These are phyloP conservation scores for Drosophila setosimentum DNA, from an alignment of 2,888 invertebrate species.

Conservation along the genomic window DNA sequence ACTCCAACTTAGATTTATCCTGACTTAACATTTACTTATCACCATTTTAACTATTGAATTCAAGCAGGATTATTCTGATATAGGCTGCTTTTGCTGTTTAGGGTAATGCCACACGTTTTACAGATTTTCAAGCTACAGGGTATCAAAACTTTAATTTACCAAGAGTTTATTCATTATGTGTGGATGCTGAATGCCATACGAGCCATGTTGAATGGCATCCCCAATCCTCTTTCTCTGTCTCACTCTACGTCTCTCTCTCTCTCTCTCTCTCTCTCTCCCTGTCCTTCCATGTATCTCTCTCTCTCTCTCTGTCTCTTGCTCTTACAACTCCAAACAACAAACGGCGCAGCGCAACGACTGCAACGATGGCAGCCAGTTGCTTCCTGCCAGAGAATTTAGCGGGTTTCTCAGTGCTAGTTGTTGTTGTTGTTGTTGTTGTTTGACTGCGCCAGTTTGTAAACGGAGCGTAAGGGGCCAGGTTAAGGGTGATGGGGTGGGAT, in stretches of 20 bases:
- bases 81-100: neutral
- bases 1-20: neutral
- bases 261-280: neutral
- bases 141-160: constrained; percentile 57
- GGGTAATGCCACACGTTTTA: neutral
- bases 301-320: neutral
- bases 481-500: neutral
- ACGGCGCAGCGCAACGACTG: constrained; percentile 25
- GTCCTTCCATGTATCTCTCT: too few species aligned
- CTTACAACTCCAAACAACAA: constrained; percentile 25
- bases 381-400: constrained; percentile 59
- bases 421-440: constrained; percentile 37
- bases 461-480: constrained; percentile 5
- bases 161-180: constrained; percentile 60
- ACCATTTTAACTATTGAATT: neutral
- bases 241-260: neutral
- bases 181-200: constrained; percentile 39
- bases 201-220: constrained; percentile 38
- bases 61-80: neutral
- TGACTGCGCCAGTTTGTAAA: constrained; percentile 50
- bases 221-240: neutral
- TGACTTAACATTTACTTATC: neutral
- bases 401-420: constrained; percentile 24
- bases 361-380: constrained; percentile 52
- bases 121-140: constrained; percentile 1